Conservation (phyloP, 2,113 vertebrate genomes). For the Etheostoma cragini region DNA sequence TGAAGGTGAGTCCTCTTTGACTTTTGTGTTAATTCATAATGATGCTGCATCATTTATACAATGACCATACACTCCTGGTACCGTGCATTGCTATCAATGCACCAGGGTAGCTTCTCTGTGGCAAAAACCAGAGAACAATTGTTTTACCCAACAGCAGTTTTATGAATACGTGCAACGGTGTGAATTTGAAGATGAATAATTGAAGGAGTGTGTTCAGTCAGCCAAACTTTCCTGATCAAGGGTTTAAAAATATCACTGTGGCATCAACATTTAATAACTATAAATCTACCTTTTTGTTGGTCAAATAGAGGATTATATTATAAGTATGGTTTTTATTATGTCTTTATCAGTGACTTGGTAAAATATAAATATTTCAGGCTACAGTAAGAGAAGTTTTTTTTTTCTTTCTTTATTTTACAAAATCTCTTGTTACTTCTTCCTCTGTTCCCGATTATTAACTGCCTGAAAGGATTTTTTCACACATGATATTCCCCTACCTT, state of each 20-base stretch:
- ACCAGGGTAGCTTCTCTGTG: background rate
- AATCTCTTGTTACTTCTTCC: conserved; percentile 2
- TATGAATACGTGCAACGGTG: conserved; percentile 1
- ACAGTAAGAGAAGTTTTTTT: background rate
- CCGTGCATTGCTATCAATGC: background rate
- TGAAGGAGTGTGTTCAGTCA: conserved; percentile 12
- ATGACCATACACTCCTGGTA: conserved; percentile 1
- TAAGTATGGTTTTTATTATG: background rate
- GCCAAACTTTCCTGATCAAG: conserved; percentile 12
- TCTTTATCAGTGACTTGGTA: conserved; percentile 6
- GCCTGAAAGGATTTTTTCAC: conserved; percentile 33
- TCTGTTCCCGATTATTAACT: conserved; percentile 22
- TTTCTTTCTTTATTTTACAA: background rate
- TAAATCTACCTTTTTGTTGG: conserved; percentile 13
- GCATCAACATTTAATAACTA: background rate
- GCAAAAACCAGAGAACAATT: background rate
- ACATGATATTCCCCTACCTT: conserved; percentile 27
- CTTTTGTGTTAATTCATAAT: background rate
- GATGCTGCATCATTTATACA: conserved; percentile 4
- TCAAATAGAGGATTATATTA: conserved; percentile 22
- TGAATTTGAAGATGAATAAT: conserved; percentile 33
- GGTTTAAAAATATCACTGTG: conserved; percentile 11
- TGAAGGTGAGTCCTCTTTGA: conserved; percentile 76
- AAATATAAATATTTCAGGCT: conserved; percentile 2
- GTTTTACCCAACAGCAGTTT: conserved; percentile 5